Conservation (phyloP, 2,113 vertebrate genomes). For the Neodontobutis hainanensis region DNA sequence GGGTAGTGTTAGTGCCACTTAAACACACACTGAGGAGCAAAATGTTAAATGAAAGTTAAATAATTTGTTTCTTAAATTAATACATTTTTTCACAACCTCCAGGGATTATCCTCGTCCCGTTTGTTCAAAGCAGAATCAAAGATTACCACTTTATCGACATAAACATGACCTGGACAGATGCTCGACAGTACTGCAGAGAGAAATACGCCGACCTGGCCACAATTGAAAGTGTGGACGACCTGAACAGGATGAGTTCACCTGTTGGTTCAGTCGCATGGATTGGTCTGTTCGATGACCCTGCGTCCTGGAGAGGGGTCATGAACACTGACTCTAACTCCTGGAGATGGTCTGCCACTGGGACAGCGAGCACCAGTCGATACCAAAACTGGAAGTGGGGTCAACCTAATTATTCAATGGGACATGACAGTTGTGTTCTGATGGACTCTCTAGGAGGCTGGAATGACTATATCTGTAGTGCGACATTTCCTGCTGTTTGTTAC, state of each 20-base stretch:
- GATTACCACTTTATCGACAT: conserved; percentile 1
- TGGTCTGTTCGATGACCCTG: neutral
- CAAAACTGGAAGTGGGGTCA: neutral
- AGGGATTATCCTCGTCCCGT: neutral
- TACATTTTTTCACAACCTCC: too few relatives aligned
- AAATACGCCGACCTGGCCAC: conserved; percentile 8
- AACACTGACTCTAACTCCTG: neutral
- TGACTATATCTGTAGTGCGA: neutral
- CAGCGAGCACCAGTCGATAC: neutral
- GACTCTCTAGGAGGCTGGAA: neutral
- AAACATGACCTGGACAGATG: neutral
- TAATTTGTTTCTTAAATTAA: too few relatives aligned
- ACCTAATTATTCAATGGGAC: neutral
- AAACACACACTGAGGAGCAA: too few relatives aligned
- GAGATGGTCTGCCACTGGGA: neutral
- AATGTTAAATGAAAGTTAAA: too few relatives aligned
- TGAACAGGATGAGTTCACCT: neutral
- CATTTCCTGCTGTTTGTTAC: neutral
- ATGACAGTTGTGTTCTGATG: neutral
- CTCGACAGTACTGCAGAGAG: neutral
- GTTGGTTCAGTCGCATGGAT: neutral
- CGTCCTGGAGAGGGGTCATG: neutral
- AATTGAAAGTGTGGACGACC: neutral
- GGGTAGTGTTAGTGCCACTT: too few relatives aligned
- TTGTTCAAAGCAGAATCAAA: neutral